Percentiles rank a stretch among this genome's conserved stretches.
phyloP scores from a whole-genome alignment of 2,797 vertebrate genomes.

The Notamacropus eugenii region DNA sequence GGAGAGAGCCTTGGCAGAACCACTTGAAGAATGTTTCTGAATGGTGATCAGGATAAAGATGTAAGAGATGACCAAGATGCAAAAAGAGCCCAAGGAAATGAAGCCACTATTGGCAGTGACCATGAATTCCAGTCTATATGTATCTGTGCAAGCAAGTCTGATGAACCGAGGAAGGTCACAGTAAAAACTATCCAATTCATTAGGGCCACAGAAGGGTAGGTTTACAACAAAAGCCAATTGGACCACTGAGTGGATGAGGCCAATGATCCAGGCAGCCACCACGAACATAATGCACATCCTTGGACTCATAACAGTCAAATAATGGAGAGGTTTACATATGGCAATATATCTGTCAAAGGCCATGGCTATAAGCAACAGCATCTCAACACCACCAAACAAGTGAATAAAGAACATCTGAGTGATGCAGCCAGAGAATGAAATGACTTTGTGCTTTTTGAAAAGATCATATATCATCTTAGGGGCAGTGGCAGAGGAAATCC shows the following conservation, averaged over 20 bases:
- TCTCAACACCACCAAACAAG: conserved; percentile 72
- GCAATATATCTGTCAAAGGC: conserved; percentile 69
- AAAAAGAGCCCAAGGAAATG: conserved; percentile 69
- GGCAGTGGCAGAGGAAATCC: conserved; percentile 48
- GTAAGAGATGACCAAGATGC: conserved; percentile 67
- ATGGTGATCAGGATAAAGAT: conserved; percentile 62
- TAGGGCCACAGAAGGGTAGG: conserved; percentile 71
- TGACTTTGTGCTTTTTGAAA: conserved; percentile 52
- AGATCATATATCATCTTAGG: conserved; percentile 70
- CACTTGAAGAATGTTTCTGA: conserved; percentile 41
- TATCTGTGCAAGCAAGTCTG: conserved; percentile 68
- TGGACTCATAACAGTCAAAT: conserved; percentile 59
- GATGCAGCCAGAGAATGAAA: conserved; percentile 75
- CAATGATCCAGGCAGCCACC: conserved; percentile 61
- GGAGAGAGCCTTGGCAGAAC: conserved; percentile 64
- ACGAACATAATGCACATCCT: conserved; percentile 52
- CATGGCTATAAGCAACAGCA: conserved; percentile 77
- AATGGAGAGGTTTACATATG: conserved; percentile 69
- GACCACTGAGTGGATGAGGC: conserved; percentile 60
- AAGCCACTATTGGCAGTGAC: conserved; percentile 71
- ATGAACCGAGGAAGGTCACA: conserved; percentile 72
- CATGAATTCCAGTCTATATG: conserved; percentile 52
- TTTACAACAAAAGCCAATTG: conserved; percentile 65
- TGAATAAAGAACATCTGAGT: conserved; percentile 78
- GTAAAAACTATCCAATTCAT: conserved; percentile 72